Percentiles rank a stretch among this genome's conserved stretches.
Conservation (phyloP, 2,888 invertebrate species). For the Aleiodes alternator region DNA sequence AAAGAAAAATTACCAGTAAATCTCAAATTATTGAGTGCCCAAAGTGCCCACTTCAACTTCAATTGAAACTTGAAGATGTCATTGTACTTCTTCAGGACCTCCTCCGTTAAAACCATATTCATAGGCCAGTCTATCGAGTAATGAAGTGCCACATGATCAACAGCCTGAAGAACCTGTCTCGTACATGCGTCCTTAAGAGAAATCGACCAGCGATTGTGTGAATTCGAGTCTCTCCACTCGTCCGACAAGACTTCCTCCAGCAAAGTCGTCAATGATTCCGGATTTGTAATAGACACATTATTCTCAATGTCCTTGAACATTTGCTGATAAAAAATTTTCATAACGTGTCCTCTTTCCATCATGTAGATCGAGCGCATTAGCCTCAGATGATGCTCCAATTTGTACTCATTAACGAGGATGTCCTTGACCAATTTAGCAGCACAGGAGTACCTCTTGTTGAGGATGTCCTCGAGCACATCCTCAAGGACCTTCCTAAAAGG, state of each 20-base stretch:
- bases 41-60: constrained; percentile 78
- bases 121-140: constrained; percentile 74
- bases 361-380: constrained; percentile 77
- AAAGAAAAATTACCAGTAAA: constrained; percentile 68
- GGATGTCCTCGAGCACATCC: constrained; percentile 71
- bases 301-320: constrained; percentile 77
- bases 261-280: constrained; percentile 74
- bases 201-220: constrained; percentile 68
- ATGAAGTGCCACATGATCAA: constrained; percentile 68
- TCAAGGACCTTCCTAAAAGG: constrained; percentile 75
- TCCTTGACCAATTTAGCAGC: constrained; percentile 76
- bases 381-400: constrained; percentile 74
- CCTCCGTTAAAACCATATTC: constrained; percentile 70
- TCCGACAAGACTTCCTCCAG: constrained; percentile 76
- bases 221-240: constrained; percentile 74
- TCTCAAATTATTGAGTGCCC: constrained; percentile 76
- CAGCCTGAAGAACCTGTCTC: constrained; percentile 67
- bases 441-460: constrained; percentile 73
- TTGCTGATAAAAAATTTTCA: constrained; percentile 76
- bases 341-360: constrained; percentile 77
- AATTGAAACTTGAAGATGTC: constrained; percentile 77
- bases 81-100: constrained; percentile 70
- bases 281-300: constrained; percentile 74
- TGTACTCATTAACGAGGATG: constrained; percentile 76
- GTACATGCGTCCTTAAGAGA: constrained; percentile 62